phyloP scores from a whole-genome alignment of 2,113 vertebrate species.

The Colius striatus region DNA sequence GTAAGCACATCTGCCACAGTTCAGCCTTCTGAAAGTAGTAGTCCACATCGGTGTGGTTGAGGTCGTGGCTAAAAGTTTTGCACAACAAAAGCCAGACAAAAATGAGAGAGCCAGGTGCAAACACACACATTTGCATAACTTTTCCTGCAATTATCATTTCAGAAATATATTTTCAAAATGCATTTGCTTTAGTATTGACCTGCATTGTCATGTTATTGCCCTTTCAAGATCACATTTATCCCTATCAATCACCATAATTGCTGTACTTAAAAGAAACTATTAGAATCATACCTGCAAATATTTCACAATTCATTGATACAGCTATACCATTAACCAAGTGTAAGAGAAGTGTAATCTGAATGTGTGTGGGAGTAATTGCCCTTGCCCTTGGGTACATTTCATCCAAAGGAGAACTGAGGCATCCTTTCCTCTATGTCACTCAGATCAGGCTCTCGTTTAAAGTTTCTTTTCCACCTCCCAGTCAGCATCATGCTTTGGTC shows the following conservation, averaged over 20 bases:
- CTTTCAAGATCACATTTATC: constrained; percentile 36
- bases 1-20: neutral
- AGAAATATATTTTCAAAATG: constrained; percentile 28
- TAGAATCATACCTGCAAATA: neutral
- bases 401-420: neutral
- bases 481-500: neutral
- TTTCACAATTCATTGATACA: constrained; percentile 8
- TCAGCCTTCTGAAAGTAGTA: neutral
- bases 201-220: neutral
- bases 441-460: neutral
- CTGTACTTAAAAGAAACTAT: neutral
- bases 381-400: neutral
- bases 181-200: neutral
- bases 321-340: neutral
- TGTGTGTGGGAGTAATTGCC: neutral
- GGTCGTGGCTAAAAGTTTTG: constrained; percentile 24
- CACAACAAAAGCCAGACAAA: constrained; percentile 1
- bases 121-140: neutral
- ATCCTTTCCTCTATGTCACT: neutral
- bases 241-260: constrained; percentile 25
- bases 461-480: neutral
- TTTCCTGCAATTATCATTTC: neutral
- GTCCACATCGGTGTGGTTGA: neutral
- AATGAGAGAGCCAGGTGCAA: neutral
- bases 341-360: neutral